Base-by-base conservation (phyloP, 2,888 invertebrate genomes). In the Chesias legatella region DNA sequence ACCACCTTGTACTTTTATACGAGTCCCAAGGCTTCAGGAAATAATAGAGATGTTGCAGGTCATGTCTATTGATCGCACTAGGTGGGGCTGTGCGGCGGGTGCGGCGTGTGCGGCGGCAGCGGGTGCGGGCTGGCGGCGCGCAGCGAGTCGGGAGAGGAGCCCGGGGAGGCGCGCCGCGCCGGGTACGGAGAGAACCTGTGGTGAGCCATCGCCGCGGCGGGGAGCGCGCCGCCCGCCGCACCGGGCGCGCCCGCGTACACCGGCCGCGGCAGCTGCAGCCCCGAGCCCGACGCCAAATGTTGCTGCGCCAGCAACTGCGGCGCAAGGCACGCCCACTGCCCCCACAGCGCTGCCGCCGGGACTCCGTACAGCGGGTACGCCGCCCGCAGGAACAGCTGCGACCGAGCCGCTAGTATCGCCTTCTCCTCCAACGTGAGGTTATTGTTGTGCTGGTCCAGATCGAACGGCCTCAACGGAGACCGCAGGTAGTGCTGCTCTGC, bases 401-500 rank as follows among this genome's bases (percentile, higher is more conserved):
- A 94, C 7, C 94, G 86, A 1, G 94, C 94, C 0, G 94, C 94
- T 60, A 94, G 81, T 26, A 94, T 90, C 1, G 94, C 94, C 62
- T 94, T 94, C 73, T 94, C 94, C 67, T 94, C 94, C 50, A 94
- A 70, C 9, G 93, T 93, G 29, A 94, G 80, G 58, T 93, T 93
- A 65, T 91, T 92, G 63, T 92, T 92, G 63, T 93, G 91, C 43
- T 90, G 90, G 53, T 95, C 94, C 65, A 94, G 82, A 57, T 91
- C 92, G 63, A 94, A 93, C 23, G 94, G 93, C 33, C 94, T 91
- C 57, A 94, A 83, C 1, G 94, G 94, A 33, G 94, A 92, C 31
- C 95, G 92, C 51, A 95, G 89, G 60, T 95, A 92, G 60, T 95
- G 94, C 79, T 95, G 95, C 68, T 95, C 95, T 27, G 94, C 94